A percentile compares a stretch with the other conserved stretches of the same genome.
Conservation (phyloP, 64 coral and sea anemone genomes). For the Actinia equina region DNA sequence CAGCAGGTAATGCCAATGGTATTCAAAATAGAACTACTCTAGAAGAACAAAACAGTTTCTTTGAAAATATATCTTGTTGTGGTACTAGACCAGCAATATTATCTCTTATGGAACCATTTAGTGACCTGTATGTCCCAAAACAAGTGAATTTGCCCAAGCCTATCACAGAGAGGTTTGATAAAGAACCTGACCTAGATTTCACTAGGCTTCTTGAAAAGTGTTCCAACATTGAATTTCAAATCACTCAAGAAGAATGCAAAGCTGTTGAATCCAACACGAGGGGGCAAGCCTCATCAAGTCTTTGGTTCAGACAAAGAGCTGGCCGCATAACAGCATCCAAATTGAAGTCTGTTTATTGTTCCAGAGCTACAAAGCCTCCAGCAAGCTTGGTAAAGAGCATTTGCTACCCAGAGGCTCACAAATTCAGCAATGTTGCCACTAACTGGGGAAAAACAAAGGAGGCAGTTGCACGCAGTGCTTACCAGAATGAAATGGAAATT, state of each 20-base stretch:
- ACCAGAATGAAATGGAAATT: constrained; percentile 24
- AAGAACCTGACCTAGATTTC: too few species aligned
- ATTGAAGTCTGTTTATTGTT: constrained; percentile 35
- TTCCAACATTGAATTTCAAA: not conserved
- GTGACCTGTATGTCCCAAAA: too few species aligned
- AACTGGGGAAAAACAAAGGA: constrained; percentile 15
- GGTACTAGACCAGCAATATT: too few species aligned
- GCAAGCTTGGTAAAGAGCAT: constrained; percentile 57
- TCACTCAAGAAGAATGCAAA: constrained; percentile 17
- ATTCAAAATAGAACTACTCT: too few species aligned
- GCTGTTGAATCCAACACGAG: constrained; percentile 49
- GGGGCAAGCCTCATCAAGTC: constrained; percentile 30
- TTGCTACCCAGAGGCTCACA: constrained; percentile 60
- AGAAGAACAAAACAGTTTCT: too few species aligned
- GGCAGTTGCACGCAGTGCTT: constrained; percentile 2
- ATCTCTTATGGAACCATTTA: too few species aligned
- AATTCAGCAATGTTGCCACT: constrained; percentile 43
- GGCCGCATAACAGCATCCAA: constrained; percentile 60
- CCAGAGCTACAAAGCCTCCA: constrained; percentile 45
- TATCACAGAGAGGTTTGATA: too few species aligned
- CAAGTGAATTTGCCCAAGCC: too few species aligned
- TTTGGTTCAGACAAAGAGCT: constrained; percentile 48
- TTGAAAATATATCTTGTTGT: too few species aligned
- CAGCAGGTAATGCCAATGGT: too few species aligned
- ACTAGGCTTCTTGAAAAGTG: too few species aligned